phyloP scores from a whole-genome alignment of 2,113 vertebrate species.

The Nerophis ophidion region DNA sequence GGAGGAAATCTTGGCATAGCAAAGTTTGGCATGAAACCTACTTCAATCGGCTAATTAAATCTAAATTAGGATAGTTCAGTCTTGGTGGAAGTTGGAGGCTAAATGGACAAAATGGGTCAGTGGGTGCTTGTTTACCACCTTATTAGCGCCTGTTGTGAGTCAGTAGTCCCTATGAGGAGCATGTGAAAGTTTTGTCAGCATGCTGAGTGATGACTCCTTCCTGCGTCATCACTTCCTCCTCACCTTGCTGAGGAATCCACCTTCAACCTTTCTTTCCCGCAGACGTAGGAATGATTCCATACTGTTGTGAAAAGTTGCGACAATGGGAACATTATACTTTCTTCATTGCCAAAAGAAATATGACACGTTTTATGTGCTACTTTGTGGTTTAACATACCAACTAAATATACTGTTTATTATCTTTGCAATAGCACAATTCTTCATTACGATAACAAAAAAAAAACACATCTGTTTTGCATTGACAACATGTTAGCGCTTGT shows the following conservation, averaged over 20 bases:
- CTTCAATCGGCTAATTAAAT: not conserved
- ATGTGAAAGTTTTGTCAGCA: conserved; percentile 54
- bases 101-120: conserved; percentile 4
- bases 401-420: no score
- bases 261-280: conserved; percentile 6
- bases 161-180: conserved; percentile 25
- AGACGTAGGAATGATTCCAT: conserved; percentile 30
- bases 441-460: no score
- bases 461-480: no score
- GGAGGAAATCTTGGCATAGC: no score
- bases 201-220: conserved; percentile 40
- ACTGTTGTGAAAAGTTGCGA: conserved; percentile 43
- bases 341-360: conserved; percentile 22
- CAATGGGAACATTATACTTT: conserved; percentile 34
- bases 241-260: conserved; percentile 54
- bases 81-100: not conserved
- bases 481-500: not conserved
- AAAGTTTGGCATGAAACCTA: no score
- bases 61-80: not conserved
- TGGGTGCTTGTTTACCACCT: conserved; percentile 2
- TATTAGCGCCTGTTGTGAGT: conserved; percentile 9
- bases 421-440: no score
- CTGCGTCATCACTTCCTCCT: conserved; percentile 68
- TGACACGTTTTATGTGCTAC: not conserved
- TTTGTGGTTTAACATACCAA: not conserved